Evolutionary conservation across 2,113 vertebrate species (phyloP).

Genomic region (Perca fluviatilis): DNA sequence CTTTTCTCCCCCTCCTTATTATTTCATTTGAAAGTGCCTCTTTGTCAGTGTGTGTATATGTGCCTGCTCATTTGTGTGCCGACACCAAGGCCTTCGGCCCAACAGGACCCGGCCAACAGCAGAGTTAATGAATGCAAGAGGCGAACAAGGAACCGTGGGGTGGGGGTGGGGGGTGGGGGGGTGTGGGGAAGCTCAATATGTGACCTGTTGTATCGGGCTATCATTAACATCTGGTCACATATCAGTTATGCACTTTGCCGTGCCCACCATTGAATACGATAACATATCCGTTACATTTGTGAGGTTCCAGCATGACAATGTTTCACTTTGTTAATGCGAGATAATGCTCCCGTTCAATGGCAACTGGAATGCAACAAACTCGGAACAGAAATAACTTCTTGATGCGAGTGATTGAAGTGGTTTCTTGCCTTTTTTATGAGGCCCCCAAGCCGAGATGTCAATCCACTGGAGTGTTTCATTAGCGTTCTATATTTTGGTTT

Average conservation of each 20-base stretch:
- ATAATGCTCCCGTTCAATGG: conserved; percentile 34
- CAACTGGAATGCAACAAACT: conserved; percentile 51
- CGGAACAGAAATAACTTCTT: conserved; percentile 66
- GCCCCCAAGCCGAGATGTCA: conserved; percentile 74
- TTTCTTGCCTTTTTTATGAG: conserved; percentile 66
- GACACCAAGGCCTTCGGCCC: conserved; percentile 54
- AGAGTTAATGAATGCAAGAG: conserved; percentile 70
- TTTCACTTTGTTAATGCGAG: conserved; percentile 33
- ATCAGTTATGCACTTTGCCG: conserved; percentile 61
- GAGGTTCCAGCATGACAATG: conserved; percentile 20
- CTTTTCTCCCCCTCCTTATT: conserved; percentile 44
- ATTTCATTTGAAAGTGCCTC: conserved; percentile 73
- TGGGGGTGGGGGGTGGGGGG: too few species aligned
- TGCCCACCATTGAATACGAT: conserved; percentile 42
- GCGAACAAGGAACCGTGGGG: conserved; percentile 30
- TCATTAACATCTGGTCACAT: conserved; percentile 72
- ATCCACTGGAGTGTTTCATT: conserved; percentile 79
- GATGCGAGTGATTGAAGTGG: conserved; percentile 67
- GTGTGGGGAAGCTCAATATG: conserved; percentile 64
- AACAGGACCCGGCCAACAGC: conserved; percentile 62
- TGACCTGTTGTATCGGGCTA: conserved; percentile 75
- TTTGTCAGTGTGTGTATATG: conserved; percentile 9
- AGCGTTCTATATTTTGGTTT: conserved; percentile 76
- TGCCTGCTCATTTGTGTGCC: conserved; percentile 30
- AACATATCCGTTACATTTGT: conserved; percentile 29